Conservation (phyloP, 2,888 invertebrate genomes). For the Pseudococcus viburni region DNA sequence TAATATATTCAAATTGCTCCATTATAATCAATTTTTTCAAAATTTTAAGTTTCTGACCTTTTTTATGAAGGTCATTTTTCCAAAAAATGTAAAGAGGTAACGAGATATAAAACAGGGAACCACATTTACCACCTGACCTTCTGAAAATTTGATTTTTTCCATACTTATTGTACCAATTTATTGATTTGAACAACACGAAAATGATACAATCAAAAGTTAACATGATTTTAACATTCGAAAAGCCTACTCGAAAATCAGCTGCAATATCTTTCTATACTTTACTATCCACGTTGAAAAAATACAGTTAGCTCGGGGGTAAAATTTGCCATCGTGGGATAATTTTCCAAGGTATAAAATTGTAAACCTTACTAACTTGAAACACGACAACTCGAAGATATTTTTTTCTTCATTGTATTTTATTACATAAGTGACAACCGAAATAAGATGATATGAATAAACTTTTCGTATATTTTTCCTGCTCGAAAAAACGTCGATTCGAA, state of each 20-base stretch:
- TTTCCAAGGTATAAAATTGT: background rate
- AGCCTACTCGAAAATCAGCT: background rate
- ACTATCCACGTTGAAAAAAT: background rate
- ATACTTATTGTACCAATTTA: too few relatives aligned
- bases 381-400: background rate
- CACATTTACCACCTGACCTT: too few relatives aligned
- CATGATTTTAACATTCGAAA: too few relatives aligned
- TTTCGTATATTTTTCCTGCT: conserved; percentile 5
- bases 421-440: conserved; percentile 10
- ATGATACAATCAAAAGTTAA: too few relatives aligned
- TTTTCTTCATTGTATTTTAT: background rate
- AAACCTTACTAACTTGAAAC: background rate
- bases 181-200: too few relatives aligned
- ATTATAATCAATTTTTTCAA: too few relatives aligned
- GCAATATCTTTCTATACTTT: background rate
- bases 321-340: background rate
- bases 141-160: too few relatives aligned
- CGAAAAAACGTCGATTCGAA: background rate
- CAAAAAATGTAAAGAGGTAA: too few relatives aligned
- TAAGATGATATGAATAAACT: conserved; percentile 33
- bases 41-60: too few relatives aligned
- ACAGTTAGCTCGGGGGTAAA: background rate
- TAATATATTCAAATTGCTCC: too few relatives aligned
- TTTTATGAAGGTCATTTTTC: too few relatives aligned
- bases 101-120: too few relatives aligned